Conservation (phyloP, 2,888 invertebrate genomes). For the Autographa pulchrina region DNA sequence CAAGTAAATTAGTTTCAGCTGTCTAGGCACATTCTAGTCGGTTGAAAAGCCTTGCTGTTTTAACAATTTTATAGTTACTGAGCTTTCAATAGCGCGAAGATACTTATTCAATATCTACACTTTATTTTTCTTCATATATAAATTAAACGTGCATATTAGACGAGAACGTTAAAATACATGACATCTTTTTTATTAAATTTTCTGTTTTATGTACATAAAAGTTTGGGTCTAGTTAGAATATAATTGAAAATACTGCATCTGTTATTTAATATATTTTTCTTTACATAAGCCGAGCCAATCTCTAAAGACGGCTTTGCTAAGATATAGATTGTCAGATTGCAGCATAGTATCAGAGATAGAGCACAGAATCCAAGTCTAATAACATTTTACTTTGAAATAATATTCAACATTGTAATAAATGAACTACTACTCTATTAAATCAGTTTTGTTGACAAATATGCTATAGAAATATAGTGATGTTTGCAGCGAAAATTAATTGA, state of each 20-base stretch:
- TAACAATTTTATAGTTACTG: background rate
- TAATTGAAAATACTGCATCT: background rate
- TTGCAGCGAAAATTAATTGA: conserved; percentile 35
- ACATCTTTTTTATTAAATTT: too few species aligned
- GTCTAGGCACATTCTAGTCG: background rate
- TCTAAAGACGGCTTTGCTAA: background rate
- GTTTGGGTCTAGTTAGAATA: background rate
- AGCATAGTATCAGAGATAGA: background rate
- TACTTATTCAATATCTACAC: background rate
- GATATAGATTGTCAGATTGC: background rate
- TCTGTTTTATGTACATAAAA: background rate
- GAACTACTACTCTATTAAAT: background rate
- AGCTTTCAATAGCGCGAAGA: background rate
- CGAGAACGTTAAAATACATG: too few species aligned
- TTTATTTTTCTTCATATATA: background rate
- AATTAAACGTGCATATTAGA: too few species aligned
- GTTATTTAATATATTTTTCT: background rate
- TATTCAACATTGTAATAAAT: background rate
- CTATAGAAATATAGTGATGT: conserved; percentile 22
- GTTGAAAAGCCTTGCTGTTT: background rate
- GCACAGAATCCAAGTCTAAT: background rate
- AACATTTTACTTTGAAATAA: conserved; percentile 1
- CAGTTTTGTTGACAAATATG: background rate
- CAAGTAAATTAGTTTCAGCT: conserved; percentile 3
- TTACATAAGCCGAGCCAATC: background rate